Percentiles rank a stretch among this genome's conserved stretches.
These are phyloP conservation scores for Aurelia aurita DNA, from an alignment of 30 jellyfish, hydroid and myxozoan genomes.

Conservation along the genomic window DNA sequence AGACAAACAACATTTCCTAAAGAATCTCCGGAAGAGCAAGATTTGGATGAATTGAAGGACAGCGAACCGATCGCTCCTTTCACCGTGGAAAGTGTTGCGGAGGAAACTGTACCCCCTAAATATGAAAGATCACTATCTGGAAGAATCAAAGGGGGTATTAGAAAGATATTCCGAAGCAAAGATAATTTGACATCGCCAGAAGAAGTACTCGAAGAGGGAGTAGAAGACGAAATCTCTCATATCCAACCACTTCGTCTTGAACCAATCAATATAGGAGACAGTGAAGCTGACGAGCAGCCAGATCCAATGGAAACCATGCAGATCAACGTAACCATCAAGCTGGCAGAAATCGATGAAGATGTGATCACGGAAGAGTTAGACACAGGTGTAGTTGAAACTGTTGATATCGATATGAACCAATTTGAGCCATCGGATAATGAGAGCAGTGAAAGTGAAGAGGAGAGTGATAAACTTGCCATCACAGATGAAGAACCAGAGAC, in stretches of 20 bases:
- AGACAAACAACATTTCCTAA: slow-evolving; percentile 1
- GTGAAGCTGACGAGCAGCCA: not conserved
- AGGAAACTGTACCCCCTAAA: not conserved
- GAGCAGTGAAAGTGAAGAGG: not conserved
- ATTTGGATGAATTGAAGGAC: not conserved
- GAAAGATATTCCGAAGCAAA: not conserved
- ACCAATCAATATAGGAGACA: not conserved
- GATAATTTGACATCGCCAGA: not conserved
- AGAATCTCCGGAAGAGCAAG: not conserved
- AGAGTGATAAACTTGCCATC: not conserved
- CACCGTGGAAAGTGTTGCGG: not conserved
- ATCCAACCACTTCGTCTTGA: slow-evolving; percentile 9
- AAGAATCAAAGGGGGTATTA: not conserved
- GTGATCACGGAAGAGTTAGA: not conserved
- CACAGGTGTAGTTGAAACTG: slow-evolving; percentile 1
- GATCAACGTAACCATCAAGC: no score
- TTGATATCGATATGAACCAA: not conserved
- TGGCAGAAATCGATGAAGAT: not conserved
- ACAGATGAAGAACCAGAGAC: not conserved
- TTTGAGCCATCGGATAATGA: not conserved
- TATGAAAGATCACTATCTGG: not conserved
- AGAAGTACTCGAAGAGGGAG: not conserved
- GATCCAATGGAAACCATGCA: no score
- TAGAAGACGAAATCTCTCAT: slow-evolving; percentile 6
- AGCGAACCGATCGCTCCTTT: not conserved